A percentile compares a stretch with the other conserved stretches of the same genome.
Evolutionary conservation across 2,888 invertebrate species (phyloP).

Genomic region (Agrenia bidenticulata): DNA sequence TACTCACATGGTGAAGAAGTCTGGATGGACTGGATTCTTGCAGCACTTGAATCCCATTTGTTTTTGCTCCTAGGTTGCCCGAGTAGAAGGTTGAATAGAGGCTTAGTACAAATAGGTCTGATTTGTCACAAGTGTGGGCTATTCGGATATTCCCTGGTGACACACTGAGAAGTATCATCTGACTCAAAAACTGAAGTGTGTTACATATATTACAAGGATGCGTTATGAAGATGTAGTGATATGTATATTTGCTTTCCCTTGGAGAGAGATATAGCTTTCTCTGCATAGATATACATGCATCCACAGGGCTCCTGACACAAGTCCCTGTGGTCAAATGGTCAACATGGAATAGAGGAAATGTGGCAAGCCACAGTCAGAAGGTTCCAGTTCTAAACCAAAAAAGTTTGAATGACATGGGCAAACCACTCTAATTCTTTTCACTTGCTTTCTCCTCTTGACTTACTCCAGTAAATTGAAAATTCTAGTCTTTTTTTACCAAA

Average conservation of each 20-base stretch:
- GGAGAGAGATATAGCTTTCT: too few species aligned
- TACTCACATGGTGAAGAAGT: constrained; percentile 8
- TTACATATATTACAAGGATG: too few species aligned
- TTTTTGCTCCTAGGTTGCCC: not conserved
- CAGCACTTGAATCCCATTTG: not conserved
- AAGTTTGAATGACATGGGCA: constrained; percentile 31
- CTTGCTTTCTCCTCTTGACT: not conserved
- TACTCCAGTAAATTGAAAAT: constrained; percentile 1
- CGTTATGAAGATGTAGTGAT: too few species aligned
- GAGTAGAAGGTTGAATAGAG: not conserved
- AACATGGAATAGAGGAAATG: not conserved
- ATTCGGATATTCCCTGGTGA: too few species aligned
- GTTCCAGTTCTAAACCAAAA: too few species aligned
- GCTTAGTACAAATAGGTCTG: not conserved
- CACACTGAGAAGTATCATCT: too few species aligned
- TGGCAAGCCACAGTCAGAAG: too few species aligned
- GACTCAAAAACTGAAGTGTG: too few species aligned
- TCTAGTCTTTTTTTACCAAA: not conserved
- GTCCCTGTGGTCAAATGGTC: constrained; percentile 1
- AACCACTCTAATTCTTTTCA: constrained; percentile 38
- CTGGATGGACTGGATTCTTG: constrained; percentile 5
- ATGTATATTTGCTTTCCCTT: too few species aligned
- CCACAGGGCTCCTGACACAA: too few species aligned
- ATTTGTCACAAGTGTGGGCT: constrained; percentile 12
- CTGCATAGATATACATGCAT: too few species aligned